Evolutionary conservation across 1,140 invertebrate genomes (phyloP).

Genomic region (Drosophila bocki): DNA sequence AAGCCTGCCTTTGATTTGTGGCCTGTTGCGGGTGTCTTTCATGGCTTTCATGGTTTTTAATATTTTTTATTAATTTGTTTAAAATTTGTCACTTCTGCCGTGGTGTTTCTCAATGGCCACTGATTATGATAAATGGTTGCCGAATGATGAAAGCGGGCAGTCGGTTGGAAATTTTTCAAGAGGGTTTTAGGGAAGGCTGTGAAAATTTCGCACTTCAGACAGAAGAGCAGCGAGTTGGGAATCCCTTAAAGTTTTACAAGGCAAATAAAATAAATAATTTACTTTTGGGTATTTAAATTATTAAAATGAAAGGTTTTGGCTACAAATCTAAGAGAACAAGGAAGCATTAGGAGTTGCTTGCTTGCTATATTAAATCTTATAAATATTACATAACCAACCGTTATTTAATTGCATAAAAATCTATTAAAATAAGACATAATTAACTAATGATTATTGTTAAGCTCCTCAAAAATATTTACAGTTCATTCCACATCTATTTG

Average conservation of each 20-base stretch:
- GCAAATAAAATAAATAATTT: neutral
- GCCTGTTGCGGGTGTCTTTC: constrained; percentile 47
- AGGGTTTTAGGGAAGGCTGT: constrained; percentile 12
- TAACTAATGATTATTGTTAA: neutral
- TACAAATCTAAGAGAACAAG: neutral
- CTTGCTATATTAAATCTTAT: too few species aligned
- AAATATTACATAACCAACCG: too few species aligned
- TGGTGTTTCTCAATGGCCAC: constrained; percentile 36
- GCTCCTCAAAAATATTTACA: neutral
- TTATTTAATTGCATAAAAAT: too few species aligned
- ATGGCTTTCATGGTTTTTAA: constrained; percentile 37
- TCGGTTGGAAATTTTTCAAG: constrained; percentile 29
- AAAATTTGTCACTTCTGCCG: constrained; percentile 76
- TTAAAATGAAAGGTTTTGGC: too few species aligned
- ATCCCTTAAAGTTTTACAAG: neutral
- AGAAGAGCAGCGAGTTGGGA: neutral
- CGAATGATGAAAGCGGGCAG: constrained; percentile 36
- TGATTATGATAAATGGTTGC: constrained; percentile 48
- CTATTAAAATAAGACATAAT: neutral
- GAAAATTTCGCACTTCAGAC: constrained; percentile 26
- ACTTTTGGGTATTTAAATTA: neutral
- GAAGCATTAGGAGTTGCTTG: neutral
- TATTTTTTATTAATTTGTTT: constrained; percentile 77
- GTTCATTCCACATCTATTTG: neutral
- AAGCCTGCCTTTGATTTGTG: constrained; percentile 38